phyloP scores from a whole-genome alignment of 2,797 vertebrate genomes.

The Meriones psammophilus region DNA sequence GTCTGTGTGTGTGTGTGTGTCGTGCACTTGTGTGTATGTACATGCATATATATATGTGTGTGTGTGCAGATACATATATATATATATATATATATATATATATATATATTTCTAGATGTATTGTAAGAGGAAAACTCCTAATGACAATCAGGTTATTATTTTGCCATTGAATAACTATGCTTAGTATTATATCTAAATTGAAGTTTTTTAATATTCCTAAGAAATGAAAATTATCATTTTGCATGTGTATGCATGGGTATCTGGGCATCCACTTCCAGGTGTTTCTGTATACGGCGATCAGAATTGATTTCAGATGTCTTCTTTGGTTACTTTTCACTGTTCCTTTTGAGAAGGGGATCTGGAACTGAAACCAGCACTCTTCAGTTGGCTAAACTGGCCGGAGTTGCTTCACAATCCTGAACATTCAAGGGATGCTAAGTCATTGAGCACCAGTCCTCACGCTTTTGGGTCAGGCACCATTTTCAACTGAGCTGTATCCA shows the following conservation, averaged over 20 bases:
- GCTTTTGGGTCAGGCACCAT: background rate
- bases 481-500: background rate
- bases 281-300: background rate
- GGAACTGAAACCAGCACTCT: too few species aligned
- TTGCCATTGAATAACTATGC: conserved; percentile 19
- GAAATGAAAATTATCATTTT: conserved; percentile 31
- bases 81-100: too few species aligned
- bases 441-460: background rate
- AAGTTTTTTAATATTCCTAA: conserved; percentile 47
- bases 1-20: background rate
- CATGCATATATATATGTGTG: background rate
- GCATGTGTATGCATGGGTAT: background rate
- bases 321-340: background rate
- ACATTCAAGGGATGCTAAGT: too few species aligned
- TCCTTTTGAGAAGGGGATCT: background rate
- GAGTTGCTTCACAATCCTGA: fast-evolving
- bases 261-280: background rate
- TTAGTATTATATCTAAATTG: background rate
- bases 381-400: background rate
- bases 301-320: background rate
- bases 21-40: background rate
- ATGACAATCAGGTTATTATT: conserved; percentile 7
- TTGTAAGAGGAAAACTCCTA: background rate
- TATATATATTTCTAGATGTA: background rate
- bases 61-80: too few species aligned